Base-by-base conservation (phyloP, 2,797 vertebrate genomes). In the Spinus olivaceus region DNA sequence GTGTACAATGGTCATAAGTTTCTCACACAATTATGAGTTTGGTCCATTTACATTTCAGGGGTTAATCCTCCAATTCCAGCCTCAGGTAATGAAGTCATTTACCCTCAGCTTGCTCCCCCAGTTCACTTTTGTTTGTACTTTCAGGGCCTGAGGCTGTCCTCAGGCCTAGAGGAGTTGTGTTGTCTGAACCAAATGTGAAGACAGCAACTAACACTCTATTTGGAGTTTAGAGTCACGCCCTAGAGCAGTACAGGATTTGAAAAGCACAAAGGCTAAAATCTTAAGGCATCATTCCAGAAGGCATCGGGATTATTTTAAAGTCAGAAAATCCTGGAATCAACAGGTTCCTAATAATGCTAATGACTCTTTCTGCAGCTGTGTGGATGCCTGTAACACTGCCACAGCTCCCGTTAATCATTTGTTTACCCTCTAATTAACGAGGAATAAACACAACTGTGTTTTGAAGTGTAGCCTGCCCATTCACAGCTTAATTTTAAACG, bases 401-500 rank as follows among this genome's bases (percentile, higher is more conserved):
- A 30, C 13, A 71, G 28, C 6, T 64, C 35, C 41, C n/a, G 10
- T 54, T 69, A 61, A 46, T 65, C 1, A 35, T 50, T 35, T 32
- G 1, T 42, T 82, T 80, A 56, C 39, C 8, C 12, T 54, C 12
- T 81, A 60, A 69, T 56, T 86, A 78, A 59, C 20, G 21, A 63
- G 46, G 5, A 60, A 10, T 25, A 66, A 76, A n/a, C 2, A 6
- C 12, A 59, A 39, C 17, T 7, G 21, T 44, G 35, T 28, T 30
- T 25, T 32, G 42, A 76, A 47, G 22, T 24, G 4, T 10, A 44
- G 17, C 27, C 23, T 61, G 12, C 17, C 44, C 23, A 12, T 30
- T 22, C 32, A 3, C 50, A 33, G 7, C 33, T 70, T 25, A n/a
- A 94, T 82, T 96, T 91, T 56, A 93, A 96, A 92, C n/a, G 44